Evolutionary conservation across 2,113 vertebrate genomes (phyloP).

Genomic region (Perca fluviatilis): DNA sequence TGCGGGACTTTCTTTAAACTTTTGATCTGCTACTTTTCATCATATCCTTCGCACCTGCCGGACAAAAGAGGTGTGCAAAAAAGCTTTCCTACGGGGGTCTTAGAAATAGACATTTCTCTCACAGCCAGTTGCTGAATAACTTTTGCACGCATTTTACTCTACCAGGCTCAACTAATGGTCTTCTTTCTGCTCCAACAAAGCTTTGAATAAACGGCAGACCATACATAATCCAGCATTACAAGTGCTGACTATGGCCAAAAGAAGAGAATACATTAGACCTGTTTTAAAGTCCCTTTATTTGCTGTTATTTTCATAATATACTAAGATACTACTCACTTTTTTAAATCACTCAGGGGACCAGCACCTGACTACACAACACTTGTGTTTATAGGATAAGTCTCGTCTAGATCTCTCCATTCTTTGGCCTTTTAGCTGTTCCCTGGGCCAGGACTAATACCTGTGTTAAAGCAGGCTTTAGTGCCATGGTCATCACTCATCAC

Average conservation of each 20-base stretch:
- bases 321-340: background rate
- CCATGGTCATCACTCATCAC: slow-evolving; percentile 4
- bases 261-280: slow-evolving; percentile 28
- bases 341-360: background rate
- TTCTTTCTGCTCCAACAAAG: slow-evolving; percentile 25
- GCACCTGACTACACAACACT: background rate
- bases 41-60: too few relatives aligned
- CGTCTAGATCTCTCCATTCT: background rate
- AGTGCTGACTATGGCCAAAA: slow-evolving; percentile 31
- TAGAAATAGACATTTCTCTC: slow-evolving; percentile 10
- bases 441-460: slow-evolving; percentile 16
- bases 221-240: slow-evolving; percentile 25
- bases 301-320: slow-evolving; percentile 27
- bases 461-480: slow-evolving; percentile 27
- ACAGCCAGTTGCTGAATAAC: slow-evolving; percentile 1
- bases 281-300: slow-evolving; percentile 24
- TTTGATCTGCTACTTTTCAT: too few relatives aligned
- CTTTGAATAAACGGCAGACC: slow-evolving; percentile 44
- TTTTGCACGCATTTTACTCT: slow-evolving; percentile 17
- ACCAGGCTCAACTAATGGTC: background rate
- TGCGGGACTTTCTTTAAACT: too few relatives aligned
- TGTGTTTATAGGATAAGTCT: background rate
- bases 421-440: background rate
- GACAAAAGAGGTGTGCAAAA: too few relatives aligned
- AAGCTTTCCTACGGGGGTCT: background rate